These are phyloP conservation scores for Xylophagus ater DNA, from an alignment of 2,888 invertebrate species.

Conservation along the genomic window DNA sequence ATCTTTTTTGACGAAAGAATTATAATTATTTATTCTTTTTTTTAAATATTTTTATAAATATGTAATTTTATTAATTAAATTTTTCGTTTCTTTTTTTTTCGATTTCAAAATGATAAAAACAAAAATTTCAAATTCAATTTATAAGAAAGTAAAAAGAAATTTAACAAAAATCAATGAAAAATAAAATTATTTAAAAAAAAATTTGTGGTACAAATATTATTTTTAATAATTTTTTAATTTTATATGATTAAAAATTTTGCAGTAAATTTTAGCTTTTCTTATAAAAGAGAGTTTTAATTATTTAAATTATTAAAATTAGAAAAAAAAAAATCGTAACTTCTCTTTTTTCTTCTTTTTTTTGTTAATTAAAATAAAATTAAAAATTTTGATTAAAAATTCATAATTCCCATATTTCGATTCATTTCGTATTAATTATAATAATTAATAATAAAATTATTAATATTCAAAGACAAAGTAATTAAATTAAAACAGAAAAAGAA, in stretches of 20 bases:
- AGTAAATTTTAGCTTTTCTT: too few relatives aligned
- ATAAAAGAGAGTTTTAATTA: too few relatives aligned
- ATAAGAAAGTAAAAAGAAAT: constrained; percentile 7
- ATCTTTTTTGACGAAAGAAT: constrained; percentile 38
- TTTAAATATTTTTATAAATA: constrained; percentile 1
- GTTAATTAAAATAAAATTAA: too few relatives aligned
- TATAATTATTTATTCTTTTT: constrained; percentile 24
- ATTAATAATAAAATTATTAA: too few relatives aligned
- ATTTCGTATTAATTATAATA: too few relatives aligned
- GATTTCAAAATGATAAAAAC: constrained; percentile 8
- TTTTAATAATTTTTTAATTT: constrained; percentile 7
- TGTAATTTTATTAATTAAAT: neutral
- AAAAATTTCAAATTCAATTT: too few relatives aligned
- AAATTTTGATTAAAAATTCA: too few relatives aligned
- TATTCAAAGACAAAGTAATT: neutral
- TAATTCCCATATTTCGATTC: too few relatives aligned
- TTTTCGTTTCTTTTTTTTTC: neutral
- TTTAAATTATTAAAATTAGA: too few relatives aligned
- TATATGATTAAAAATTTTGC: too few relatives aligned
- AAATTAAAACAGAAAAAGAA: neutral
- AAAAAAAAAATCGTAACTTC: too few relatives aligned
- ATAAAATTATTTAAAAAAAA: constrained; percentile 1
- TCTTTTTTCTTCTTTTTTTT: too few relatives aligned
- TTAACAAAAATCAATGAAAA: constrained; percentile 8
- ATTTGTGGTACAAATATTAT: constrained; percentile 16